Conservation (phyloP, 2,113 vertebrate genomes). For the Sebastes schlegelii region DNA sequence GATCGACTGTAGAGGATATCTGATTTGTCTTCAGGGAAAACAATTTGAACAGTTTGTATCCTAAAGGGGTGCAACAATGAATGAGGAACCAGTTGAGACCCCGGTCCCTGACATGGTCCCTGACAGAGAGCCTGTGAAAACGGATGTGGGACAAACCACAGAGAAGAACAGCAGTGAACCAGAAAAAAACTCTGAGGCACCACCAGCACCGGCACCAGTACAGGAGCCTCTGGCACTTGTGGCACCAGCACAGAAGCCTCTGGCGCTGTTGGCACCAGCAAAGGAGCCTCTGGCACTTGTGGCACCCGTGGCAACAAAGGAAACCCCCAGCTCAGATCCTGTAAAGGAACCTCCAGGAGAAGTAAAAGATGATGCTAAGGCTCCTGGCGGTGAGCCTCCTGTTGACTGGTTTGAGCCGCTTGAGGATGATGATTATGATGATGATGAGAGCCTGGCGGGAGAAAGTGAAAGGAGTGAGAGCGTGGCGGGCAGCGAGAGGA, state of each 20-base stretch:
- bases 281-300: background rate
- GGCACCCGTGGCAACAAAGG: background rate
- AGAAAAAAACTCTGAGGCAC: slow-evolving; percentile 11
- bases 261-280: background rate
- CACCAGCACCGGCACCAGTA: background rate
- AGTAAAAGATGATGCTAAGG: slow-evolving; percentile 26
- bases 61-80: slow-evolving; percentile 60
- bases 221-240: background rate
- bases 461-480: slow-evolving; percentile 81
- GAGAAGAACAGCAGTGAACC: slow-evolving; percentile 13
- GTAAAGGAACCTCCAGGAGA: background rate
- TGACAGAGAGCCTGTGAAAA: slow-evolving; percentile 24
- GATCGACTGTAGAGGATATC: background rate
- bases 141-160: slow-evolving; percentile 21
- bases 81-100: slow-evolving; percentile 35
- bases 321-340: background rate
- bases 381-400: slow-evolving; percentile 57
- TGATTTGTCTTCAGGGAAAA: slow-evolving; percentile 6
- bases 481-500: slow-evolving; percentile 71
- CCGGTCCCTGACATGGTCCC: background rate
- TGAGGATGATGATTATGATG: slow-evolving; percentile 79
- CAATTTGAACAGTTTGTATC: background rate
- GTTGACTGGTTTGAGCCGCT: slow-evolving; percentile 86
- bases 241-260: background rate
- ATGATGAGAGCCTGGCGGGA: slow-evolving; percentile 80